Base-by-base conservation (phyloP, 37 sponge, comb jelly and placozoan genomes). In the Theonella swinhoei region DNA sequence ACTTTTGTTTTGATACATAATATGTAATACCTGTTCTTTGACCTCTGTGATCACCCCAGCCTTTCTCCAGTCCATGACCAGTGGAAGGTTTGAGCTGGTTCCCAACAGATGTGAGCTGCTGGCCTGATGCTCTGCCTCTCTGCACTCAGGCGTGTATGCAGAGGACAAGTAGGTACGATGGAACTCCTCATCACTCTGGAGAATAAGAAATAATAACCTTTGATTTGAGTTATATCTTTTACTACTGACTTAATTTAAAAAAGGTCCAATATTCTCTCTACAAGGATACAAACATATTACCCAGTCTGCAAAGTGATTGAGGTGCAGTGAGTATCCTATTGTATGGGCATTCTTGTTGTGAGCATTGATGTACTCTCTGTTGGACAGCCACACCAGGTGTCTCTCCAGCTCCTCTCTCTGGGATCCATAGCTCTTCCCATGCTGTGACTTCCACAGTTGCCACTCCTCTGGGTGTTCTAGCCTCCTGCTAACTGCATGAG, bases 11-110 rank as follows among this genome's bases (percentile, higher is more conserved):
- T 47, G 14, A 17, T 14, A 47, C 54, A 17, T 47, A 14, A 47
- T 17, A 47, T 47, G 11, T 47, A 7, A 47, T 0, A 84, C 85
- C 42, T 93, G 93, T 64, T 85, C 76, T 70, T 93, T 93, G 14
- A 93, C 87, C 1, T 41, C 23, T 3, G 93, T 85, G 5, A 93
- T 87, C 29, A 83, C 93, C 9, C 80, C 82, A 28, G 33, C 39
- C n/a, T n/a, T 68, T 54, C 86, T 64, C 85, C 86, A 90, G 77
- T 85, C 81, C 14, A 85, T 31, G 11, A 47, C 14, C 54, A 47
- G 54, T 47, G 54, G 54, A 47, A 47, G 54, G 14, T 47, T 14
- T 14, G 7, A 14, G 14, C 7, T 14, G 14, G 11, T 14, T 47
- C 14, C 54, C 14, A 47, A 7, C 54, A 47, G 54, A n/a, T n/a